Evolutionary conservation across 2,113 vertebrate genomes (phyloP), one percentile per base, ranked within the genome.

Genomic region (Ondatra zibethicus): DNA sequence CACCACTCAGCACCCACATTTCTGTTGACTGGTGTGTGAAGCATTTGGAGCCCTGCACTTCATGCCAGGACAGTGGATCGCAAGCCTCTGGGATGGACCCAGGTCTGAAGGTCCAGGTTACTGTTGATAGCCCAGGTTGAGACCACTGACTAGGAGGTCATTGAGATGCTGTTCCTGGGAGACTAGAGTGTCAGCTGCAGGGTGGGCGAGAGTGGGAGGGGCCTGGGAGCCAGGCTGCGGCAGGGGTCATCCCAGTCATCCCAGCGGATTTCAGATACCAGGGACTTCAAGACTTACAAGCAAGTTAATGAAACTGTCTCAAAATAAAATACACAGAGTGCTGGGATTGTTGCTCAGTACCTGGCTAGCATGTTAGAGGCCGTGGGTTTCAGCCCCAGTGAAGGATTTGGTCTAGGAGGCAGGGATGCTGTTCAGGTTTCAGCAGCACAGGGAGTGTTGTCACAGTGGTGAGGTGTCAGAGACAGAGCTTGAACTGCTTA

Each of bases 381-480:
- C 14, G 50, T 12, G 52, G 17, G 52, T 58, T 58, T 36, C n/a
- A 33, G 12, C 16, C 17, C 33, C 1, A 25, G 78, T 58, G 33
- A 58, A 81, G 29, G 47, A 2, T 50, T 65, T 45, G 52, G 39
- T 72, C 0, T 9, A 39, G 68, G 61, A n/a, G 45, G 50, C 17
- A 42, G 42, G 16, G 16, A 33, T 17, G 11, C 0, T 0, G 2
- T 23, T n/a, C 7, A 33, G 45, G 16, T 31, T 39, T 58, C 2
- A 1, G 76, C n/a, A 7, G 7, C 9, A 13, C n/a, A 82, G 27
- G 0, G 0, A 14, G 36, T 39, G 21, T 17, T 5, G 0, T 3
- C 42, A 47, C 14, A 2, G 0, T 36, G 55, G 11, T 0, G 6
- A 4, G 13, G 73, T 10, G 0, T 11, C 23, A 29, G 85, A 68